These are phyloP conservation scores for Neofelis nebulosa DNA, from an alignment of 2,113 vertebrate genomes.

Conservation along the genomic window DNA sequence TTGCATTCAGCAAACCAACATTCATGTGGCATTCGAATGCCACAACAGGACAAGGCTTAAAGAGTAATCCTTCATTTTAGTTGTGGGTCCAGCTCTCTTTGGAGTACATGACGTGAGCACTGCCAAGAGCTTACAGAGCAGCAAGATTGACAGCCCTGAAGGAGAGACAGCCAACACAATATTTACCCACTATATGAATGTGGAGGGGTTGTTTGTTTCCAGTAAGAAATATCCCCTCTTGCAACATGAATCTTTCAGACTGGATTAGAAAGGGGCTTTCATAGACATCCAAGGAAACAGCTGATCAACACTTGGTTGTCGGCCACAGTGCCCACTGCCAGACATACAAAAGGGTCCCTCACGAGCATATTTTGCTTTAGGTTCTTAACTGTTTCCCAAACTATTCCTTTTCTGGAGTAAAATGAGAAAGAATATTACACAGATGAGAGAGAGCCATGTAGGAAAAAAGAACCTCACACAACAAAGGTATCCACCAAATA, in stretches of 20 bases:
- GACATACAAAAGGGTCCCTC: not conserved
- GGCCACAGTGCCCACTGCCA: not conserved
- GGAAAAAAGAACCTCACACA: not conserved
- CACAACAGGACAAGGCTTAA: not conserved
- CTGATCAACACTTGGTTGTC: not conserved
- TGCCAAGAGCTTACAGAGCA: slow-evolving; percentile 19
- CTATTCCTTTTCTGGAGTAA: not conserved
- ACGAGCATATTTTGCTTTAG: not conserved
- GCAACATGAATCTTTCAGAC: not conserved
- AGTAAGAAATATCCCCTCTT: not conserved
- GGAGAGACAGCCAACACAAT: not conserved
- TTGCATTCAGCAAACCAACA: slow-evolving; percentile 51
- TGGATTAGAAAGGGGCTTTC: not conserved
- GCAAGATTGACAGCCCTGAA: slow-evolving; percentile 55
- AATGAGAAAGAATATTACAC: not conserved
- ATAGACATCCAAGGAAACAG: not conserved
- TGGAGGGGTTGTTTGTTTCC: not conserved
- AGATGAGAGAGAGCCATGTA: not conserved
- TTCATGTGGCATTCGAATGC: not conserved
- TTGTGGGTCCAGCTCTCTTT: not conserved
- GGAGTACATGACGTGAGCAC: not conserved
- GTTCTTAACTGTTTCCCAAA: not conserved
- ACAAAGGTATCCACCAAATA: not conserved
- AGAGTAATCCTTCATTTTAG: not conserved
- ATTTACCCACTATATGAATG: not conserved